These are phyloP conservation scores for Drosophila pruinosa DNA, from an alignment of 1,140 invertebrate genomes.

Conservation along the genomic window DNA sequence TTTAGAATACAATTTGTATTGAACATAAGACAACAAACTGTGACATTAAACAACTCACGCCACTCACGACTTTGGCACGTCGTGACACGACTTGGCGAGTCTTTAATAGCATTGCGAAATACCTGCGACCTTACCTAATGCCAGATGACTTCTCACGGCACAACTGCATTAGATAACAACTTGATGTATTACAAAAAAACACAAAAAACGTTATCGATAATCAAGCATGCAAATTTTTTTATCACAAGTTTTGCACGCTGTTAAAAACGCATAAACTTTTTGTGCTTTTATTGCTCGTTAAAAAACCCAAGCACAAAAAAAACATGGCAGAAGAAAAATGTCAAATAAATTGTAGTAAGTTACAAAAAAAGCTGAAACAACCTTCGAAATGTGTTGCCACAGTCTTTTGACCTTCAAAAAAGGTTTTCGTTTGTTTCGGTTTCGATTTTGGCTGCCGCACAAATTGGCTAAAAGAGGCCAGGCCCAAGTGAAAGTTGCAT, in stretches of 20 bases:
- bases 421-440: not conserved
- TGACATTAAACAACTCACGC: too few species aligned
- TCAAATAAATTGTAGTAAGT: not conserved
- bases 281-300: not conserved
- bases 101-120: too few species aligned
- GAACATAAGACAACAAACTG: not conserved
- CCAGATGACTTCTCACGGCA: not conserved
- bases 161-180: not conserved
- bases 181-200: not conserved
- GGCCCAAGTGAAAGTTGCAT: conserved; percentile 6
- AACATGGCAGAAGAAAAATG: not conserved
- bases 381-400: not conserved
- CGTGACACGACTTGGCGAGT: not conserved
- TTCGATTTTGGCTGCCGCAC: not conserved
- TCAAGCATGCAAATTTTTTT: conserved; percentile 4
- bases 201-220: not conserved
- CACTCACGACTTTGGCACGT: too few species aligned
- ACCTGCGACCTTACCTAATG: not conserved
- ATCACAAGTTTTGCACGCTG: conserved; percentile 4
- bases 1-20: too few species aligned
- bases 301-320: too few species aligned
- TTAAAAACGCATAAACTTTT: not conserved
- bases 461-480: conserved; percentile 1
- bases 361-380: not conserved
- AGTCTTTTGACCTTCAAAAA: conserved; percentile 12